phyloP scores from a whole-genome alignment of 2,113 vertebrate species.

The Poeciliopsis retropinna region DNA sequence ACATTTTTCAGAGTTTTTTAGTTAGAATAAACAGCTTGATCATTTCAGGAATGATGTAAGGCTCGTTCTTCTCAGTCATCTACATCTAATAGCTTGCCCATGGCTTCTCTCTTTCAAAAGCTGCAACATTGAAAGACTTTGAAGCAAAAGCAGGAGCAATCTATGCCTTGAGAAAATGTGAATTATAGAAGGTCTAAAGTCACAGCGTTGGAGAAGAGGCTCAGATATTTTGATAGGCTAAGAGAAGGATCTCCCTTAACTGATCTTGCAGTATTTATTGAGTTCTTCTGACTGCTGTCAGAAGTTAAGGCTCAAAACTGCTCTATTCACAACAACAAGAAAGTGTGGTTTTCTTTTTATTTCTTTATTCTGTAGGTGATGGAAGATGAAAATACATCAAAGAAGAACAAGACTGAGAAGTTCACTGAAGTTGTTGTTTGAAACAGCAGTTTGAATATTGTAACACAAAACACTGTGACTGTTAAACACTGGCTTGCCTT shows the following conservation, averaged over 20 bases:
- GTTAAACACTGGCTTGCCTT: constrained; percentile 54
- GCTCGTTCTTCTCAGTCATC: constrained; percentile 45
- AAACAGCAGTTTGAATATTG: constrained; percentile 38
- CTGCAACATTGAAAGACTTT: constrained; percentile 64
- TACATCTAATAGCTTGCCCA: constrained; percentile 58
- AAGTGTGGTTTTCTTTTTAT: not conserved
- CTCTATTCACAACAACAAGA: not conserved
- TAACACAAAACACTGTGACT: constrained; percentile 39
- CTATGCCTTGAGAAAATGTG: constrained; percentile 63
- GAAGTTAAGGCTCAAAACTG: constrained; percentile 14
- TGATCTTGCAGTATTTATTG: constrained; percentile 59
- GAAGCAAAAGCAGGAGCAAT: constrained; percentile 32
- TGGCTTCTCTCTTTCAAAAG: constrained; percentile 56
- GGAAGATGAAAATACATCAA: not conserved
- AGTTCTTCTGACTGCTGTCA: constrained; percentile 24
- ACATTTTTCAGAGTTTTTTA: constrained; percentile 18
- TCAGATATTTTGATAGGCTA: constrained; percentile 37
- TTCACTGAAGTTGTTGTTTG: constrained; percentile 5
- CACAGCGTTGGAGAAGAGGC: constrained; percentile 30
- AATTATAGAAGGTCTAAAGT: constrained; percentile 60
- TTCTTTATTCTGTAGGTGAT: not conserved
- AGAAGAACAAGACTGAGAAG: not conserved
- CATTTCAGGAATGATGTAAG: constrained; percentile 33
- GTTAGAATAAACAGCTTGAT: constrained; percentile 51
- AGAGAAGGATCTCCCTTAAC: constrained; percentile 33